A percentile compares a stretch with the other conserved stretches of the same genome.
Conservation (phyloP, 2,797 vertebrate genomes). For the Pangasius sanitwongsei region DNA sequence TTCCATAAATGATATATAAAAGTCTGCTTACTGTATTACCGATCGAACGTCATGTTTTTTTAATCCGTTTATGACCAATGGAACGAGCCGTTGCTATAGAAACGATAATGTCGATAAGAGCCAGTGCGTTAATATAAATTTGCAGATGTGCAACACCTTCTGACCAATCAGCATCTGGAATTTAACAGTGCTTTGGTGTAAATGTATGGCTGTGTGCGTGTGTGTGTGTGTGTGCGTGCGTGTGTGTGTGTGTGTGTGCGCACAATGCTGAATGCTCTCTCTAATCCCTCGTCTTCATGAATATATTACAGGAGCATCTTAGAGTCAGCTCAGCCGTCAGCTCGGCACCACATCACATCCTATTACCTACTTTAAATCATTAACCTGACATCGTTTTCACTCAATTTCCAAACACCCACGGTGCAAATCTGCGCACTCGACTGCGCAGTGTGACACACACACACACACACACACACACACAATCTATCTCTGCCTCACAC, state of each 20-base stretch:
- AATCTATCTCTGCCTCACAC: conserved; percentile 2
- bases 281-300: conserved; percentile 83
- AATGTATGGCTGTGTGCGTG: conserved; percentile 33
- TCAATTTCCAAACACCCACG: conserved; percentile 80
- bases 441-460: conserved; percentile 55
- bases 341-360: conserved; percentile 83
- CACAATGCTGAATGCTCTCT: conserved; percentile 54
- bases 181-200: background rate
- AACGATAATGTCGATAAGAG: background rate
- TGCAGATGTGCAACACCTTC: conserved; percentile 17
- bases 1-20: background rate
- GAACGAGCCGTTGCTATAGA: background rate
- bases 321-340: conserved; percentile 79
- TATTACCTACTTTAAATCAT: conserved; percentile 85
- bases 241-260: conserved; percentile 37
- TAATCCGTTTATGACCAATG: background rate
- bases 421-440: conserved; percentile 68
- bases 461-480: conserved; percentile 28
- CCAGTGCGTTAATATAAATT: background rate
- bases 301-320: conserved; percentile 81
- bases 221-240: conserved; percentile 32
- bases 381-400: conserved; percentile 84
- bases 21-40: background rate
- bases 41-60: background rate
- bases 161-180: background rate